Conservation (phyloP, 1,140 invertebrate genomes). For the Thalassaphorura encarpata region DNA sequence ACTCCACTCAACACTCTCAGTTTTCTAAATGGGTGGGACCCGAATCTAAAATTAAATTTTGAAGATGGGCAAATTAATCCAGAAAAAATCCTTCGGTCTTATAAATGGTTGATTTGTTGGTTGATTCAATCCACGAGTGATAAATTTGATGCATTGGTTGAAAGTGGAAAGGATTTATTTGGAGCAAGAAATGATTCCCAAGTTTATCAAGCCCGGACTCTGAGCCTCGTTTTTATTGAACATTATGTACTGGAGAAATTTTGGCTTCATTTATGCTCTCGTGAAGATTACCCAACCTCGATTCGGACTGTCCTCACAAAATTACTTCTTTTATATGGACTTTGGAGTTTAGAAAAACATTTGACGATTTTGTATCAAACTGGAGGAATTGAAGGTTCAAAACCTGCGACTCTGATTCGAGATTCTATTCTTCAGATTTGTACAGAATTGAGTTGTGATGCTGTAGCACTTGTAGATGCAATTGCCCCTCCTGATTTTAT, state of each 20-base stretch:
- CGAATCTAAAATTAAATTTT: conserved; percentile 34
- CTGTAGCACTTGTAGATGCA: conserved; percentile 67
- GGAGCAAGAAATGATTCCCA: conserved; percentile 67
- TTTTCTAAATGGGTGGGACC: conserved; percentile 44
- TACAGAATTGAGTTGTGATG: conserved; percentile 54
- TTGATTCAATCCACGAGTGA: conserved; percentile 52
- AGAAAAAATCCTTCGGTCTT: conserved; percentile 50
- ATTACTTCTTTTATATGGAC: conserved; percentile 37
- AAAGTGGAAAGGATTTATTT: conserved; percentile 55
- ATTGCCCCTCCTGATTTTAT: conserved; percentile 81
- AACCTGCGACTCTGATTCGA: conserved; percentile 39
- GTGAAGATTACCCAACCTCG: conserved; percentile 33
- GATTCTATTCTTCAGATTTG: conserved; percentile 54
- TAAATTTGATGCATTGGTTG: conserved; percentile 41
- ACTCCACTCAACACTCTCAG: conserved; percentile 53
- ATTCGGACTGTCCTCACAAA: conserved; percentile 37
- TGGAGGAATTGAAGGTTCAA: conserved; percentile 33
- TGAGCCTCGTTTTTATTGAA: conserved; percentile 67
- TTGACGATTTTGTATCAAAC: conserved; percentile 40
- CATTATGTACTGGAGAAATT: conserved; percentile 11
- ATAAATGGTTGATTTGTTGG: conserved; percentile 71
- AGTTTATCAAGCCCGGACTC: conserved; percentile 63
- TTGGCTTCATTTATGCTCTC: conserved; percentile 31
- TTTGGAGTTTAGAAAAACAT: conserved; percentile 51
- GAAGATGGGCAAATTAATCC: conserved; percentile 39